Percentiles rank a stretch among this genome's conserved stretches.
Conservation (phyloP, 2,797 vertebrate genomes). For the Picus viridis region DNA sequence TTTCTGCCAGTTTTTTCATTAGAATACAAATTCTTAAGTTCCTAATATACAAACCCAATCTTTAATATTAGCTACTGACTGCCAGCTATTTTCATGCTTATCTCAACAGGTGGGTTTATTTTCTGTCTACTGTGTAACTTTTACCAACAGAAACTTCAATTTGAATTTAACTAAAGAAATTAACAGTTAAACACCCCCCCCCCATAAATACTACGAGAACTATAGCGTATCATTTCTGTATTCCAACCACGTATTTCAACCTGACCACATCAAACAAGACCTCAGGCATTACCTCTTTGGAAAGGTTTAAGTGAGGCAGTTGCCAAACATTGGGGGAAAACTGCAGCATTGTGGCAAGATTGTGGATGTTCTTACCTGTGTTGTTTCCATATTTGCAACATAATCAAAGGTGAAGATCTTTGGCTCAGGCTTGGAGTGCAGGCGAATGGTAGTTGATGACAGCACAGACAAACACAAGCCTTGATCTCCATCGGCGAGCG, state of each 20-base stretch:
- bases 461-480: constrained; percentile 87
- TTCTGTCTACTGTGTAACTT: neutral
- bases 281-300: neutral
- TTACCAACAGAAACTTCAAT: neutral
- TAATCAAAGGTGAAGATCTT: constrained; percentile 93
- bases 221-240: neutral
- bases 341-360: neutral
- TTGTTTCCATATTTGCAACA: constrained; percentile 89
- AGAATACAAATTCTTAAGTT: neutral
- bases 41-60: neutral
- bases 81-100: neutral
- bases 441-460: constrained; percentile 86
- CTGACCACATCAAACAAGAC: neutral
- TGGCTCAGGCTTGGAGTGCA: constrained; percentile 93
- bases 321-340: neutral
- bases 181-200: neutral
- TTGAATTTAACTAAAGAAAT: neutral
- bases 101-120: neutral
- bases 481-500: constrained; percentile 82
- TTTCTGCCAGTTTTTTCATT: neutral
- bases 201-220: neutral
- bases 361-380: constrained; percentile 83
- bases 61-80: neutral
- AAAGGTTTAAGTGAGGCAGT: neutral
- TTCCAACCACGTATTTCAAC: too few species aligned